A percentile compares a stretch with the other conserved stretches of the same genome.
These are phyloP conservation scores for Thaleichthys pacificus DNA, from an alignment of 2,797 vertebrate species.

Conservation along the genomic window DNA sequence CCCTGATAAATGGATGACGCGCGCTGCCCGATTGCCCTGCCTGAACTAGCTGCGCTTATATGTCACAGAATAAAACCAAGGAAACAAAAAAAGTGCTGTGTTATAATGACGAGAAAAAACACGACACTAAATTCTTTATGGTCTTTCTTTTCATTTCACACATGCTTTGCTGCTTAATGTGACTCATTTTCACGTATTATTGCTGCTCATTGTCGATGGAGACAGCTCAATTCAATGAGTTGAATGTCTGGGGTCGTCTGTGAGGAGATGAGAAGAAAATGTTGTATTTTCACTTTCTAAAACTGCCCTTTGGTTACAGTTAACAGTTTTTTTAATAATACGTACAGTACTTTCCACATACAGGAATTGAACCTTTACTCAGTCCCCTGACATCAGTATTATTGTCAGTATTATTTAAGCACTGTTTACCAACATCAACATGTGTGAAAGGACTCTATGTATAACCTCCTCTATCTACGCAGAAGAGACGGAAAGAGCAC, in stretches of 20 bases:
- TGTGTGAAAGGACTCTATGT: too few relatives aligned
- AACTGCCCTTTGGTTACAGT: too few relatives aligned
- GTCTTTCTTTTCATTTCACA: constrained; percentile 20
- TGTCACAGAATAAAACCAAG: constrained; percentile 25
- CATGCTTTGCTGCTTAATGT: constrained; percentile 17
- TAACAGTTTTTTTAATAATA: not conserved
- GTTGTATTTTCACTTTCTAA: too few relatives aligned
- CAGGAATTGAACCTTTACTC: not conserved
- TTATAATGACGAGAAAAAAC: constrained; percentile 9
- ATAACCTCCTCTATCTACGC: too few relatives aligned
- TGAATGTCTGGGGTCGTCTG: not conserved
- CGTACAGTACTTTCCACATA: not conserved
- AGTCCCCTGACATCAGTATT: not conserved
- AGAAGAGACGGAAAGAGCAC: too few relatives aligned
- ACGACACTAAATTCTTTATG: constrained; percentile 5
- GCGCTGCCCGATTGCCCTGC: too few relatives aligned
- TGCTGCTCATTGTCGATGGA: not conserved
- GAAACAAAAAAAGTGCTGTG: constrained; percentile 1
- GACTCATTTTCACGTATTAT: constrained; percentile 15
- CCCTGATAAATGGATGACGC: too few relatives aligned
- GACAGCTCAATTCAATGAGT: not conserved
- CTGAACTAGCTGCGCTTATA: too few relatives aligned
- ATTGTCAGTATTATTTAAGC: too few relatives aligned
- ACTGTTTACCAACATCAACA: too few relatives aligned
- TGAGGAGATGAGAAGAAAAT: not conserved